Base-by-base conservation (phyloP, 1,140 invertebrate species). In the Bathynomus jamesi region DNA sequence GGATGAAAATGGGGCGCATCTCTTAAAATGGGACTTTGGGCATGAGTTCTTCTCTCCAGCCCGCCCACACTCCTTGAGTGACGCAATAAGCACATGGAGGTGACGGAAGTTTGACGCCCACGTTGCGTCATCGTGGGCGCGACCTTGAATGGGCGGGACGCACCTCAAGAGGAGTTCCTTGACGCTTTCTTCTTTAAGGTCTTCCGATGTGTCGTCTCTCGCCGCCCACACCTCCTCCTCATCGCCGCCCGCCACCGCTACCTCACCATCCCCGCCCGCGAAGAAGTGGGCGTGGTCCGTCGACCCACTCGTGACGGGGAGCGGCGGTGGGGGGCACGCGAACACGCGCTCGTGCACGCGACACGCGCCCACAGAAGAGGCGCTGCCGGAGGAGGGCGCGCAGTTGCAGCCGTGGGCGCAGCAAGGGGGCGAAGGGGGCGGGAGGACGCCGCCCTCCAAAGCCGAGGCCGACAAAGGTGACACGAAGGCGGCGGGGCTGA, bases 241-340 rank as follows among this genome's bases (percentile, higher is more conserved):
- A 30, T 69, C 67, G 27, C 27, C 67, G 40, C 81, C 80, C 32
- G 77, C 65, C 28, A 65, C 67, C 63, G 61, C 73, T 64, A 66
- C 53, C 61, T 74, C 74, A 78, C 78, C 78, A 79, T 80, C 71
- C 79, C 80, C 69, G 79, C 81, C 76, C 79, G 84, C 83, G 82
- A 85, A 83, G 81, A 65, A 66, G 28, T 32, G 67, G 24, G 69
- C 73, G 28, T 61, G 73, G 27, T 74, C 73, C 32, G 68, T 67
- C 29, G 69, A 64, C 7, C 73, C 69, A 69, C 73, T 70, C 65
- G 73, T 74, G 27, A 74, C 73, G 28, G 69, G 68, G 21, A 31
- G 73, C 8, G 73, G 73, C 10, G 73, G 73, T 24, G 73, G 69
- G 24, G 73, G 73, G 69, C 73, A 74, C 40, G 73, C 31, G 65